Evolutionary conservation across 2,888 invertebrate genomes (phyloP).

Genomic region (Microdon myrmicae): DNA sequence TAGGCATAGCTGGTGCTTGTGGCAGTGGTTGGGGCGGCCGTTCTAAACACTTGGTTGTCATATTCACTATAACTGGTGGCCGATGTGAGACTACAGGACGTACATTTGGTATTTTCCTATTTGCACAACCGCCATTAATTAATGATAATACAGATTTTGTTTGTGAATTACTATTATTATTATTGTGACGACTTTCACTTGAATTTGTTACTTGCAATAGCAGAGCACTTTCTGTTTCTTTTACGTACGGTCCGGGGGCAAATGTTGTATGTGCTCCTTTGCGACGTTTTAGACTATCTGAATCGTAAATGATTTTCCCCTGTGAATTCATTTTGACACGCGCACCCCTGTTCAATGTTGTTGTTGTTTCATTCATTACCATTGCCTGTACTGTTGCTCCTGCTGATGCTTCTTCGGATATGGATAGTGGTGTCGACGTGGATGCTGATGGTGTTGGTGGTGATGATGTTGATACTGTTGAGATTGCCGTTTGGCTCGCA

Average conservation of each 20-base stretch:
- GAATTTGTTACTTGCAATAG: conserved; percentile 35
- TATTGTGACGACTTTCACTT: conserved; percentile 54
- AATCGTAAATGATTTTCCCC: conserved; percentile 88
- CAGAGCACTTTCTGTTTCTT: conserved; percentile 70
- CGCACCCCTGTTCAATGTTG: conserved; percentile 61
- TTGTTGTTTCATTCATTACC: too few species aligned
- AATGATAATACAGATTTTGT: conserved; percentile 22
- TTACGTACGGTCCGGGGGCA: conserved; percentile 87
- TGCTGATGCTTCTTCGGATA: conserved; percentile 20
- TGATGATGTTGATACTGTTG: conserved; percentile 55
- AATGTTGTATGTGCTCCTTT: conserved; percentile 87
- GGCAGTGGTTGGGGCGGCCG: conserved; percentile 42
- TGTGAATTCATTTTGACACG: conserved; percentile 85
- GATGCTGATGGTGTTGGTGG: background rate
- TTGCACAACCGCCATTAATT: conserved; percentile 58
- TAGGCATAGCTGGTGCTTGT: conserved; percentile 24
- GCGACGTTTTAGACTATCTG: conserved; percentile 80
- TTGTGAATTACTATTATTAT: conserved; percentile 55
- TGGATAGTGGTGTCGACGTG: conserved; percentile 1
- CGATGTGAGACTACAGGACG: conserved; percentile 61
- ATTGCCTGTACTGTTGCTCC: conserved; percentile 39
- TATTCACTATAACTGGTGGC: conserved; percentile 52
- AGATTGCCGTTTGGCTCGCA: conserved; percentile 29
- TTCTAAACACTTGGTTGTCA: conserved; percentile 49
- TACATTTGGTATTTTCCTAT: conserved; percentile 63